Conservation (phyloP, 1,140 invertebrate genomes). For the Drosophila ambigua region DNA sequence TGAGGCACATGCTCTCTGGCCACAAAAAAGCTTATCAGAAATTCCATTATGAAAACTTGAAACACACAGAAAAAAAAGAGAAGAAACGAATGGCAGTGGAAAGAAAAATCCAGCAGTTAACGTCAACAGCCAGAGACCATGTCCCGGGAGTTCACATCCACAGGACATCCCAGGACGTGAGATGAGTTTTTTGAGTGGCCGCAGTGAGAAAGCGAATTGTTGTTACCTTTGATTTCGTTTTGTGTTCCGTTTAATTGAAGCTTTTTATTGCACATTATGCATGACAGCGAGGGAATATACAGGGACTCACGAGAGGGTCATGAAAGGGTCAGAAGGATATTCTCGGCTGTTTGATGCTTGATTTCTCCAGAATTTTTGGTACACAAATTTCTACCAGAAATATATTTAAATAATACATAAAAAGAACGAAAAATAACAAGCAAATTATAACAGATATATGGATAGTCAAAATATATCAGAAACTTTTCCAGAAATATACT, state of each 20-base stretch:
- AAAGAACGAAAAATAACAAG: too few relatives aligned
- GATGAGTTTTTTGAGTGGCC: slow-evolving; percentile 33
- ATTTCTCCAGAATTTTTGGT: too few relatives aligned
- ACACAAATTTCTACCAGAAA: too few relatives aligned
- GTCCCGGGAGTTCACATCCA: too few relatives aligned
- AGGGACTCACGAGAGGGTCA: too few relatives aligned
- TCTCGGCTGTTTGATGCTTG: slow-evolving; percentile 2
- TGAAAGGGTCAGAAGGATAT: too few relatives aligned
- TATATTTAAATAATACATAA: too few relatives aligned
- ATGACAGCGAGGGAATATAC: slow-evolving; percentile 2
- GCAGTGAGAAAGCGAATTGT: background rate
- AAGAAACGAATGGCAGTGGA: slow-evolving; percentile 13
- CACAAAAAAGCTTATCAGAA: slow-evolving; percentile 72
- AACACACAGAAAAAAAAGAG: slow-evolving; percentile 33
- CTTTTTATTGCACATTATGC: slow-evolving; percentile 65
- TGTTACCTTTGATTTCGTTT: slow-evolving; percentile 69
- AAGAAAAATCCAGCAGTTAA: slow-evolving; percentile 12
- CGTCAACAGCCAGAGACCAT: slow-evolving; percentile 11
- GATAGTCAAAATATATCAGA: too few relatives aligned
- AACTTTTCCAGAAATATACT: too few relatives aligned
- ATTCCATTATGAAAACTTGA: slow-evolving; percentile 77
- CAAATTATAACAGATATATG: too few relatives aligned
- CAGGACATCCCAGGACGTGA: slow-evolving; percentile 6
- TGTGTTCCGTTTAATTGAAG: slow-evolving; percentile 59
- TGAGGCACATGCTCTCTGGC: slow-evolving; percentile 31